phyloP scores from a whole-genome alignment of 2,113 vertebrate genomes.

The Lamprotornis superbus region DNA sequence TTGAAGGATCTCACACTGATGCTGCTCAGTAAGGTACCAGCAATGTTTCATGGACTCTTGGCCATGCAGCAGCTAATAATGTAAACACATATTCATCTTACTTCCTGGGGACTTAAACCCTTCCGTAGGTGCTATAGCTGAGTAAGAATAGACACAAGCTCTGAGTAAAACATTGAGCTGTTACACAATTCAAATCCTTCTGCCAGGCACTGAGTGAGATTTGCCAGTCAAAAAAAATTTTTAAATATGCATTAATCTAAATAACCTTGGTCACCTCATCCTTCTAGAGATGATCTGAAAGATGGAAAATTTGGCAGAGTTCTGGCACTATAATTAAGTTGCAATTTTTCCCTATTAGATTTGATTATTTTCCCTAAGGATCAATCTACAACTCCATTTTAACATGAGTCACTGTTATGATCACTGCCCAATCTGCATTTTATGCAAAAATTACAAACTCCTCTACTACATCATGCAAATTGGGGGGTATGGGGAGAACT shows the following conservation, averaged over 20 bases:
- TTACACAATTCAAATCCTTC: neutral
- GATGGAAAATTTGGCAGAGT: neutral
- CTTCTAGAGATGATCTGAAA: neutral
- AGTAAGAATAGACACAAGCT: neutral
- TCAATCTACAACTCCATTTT: neutral
- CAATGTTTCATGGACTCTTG: neutral
- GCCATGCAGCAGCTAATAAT: neutral
- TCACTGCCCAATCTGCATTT: neutral
- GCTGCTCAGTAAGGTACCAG: neutral
- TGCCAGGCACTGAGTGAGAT: neutral
- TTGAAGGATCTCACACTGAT: neutral
- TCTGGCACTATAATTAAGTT: neutral
- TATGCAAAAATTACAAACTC: neutral
- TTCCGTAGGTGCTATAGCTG: neutral
- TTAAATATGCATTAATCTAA: neutral
- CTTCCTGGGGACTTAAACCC: neutral
- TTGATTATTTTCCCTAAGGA: neutral
- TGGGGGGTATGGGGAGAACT: neutral
- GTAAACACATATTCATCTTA: neutral
- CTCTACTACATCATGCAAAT: neutral
- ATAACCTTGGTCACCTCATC: neutral
- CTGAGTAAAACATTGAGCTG: neutral
- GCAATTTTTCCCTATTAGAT: neutral
- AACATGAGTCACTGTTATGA: neutral
- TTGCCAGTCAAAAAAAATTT: neutral